Conservation (phyloP, 53 echinoderm and acorn worm genomes). For the Arbacia lixula region DNA sequence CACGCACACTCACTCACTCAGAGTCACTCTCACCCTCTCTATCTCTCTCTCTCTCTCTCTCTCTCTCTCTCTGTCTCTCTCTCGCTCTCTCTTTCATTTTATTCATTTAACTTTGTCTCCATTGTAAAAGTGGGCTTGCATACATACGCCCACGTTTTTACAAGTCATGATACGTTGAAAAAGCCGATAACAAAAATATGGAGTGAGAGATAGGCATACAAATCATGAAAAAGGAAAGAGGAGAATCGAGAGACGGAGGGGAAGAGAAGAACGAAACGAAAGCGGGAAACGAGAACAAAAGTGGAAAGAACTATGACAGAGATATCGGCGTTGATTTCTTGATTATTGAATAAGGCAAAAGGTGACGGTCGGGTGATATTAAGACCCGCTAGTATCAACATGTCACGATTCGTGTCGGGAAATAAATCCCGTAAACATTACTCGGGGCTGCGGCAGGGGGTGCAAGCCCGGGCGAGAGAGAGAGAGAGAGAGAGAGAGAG, state of each 20-base stretch:
- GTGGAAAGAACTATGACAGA: background rate
- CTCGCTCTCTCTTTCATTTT: too few relatives aligned
- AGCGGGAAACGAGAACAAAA: constrained; percentile 3
- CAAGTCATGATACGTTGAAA: too few relatives aligned
- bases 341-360: background rate
- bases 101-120: too few relatives aligned
- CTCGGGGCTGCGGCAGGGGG: constrained; percentile 1
- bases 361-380: constrained; percentile 7
- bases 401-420: background rate
- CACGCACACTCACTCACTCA: background rate
- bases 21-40: too few relatives aligned
- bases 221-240: too few relatives aligned
- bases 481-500: background rate
- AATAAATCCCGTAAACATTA: constrained; percentile 8
- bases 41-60: too few relatives aligned
- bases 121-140: too few relatives aligned
- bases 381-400: constrained; percentile 9
- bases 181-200: too few relatives aligned
- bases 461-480: background rate
- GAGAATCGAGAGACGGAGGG: background rate
- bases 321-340: constrained; percentile 9
- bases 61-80: too few relatives aligned
- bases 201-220: too few relatives aligned
- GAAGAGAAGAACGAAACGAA: too few relatives aligned
- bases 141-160: too few relatives aligned